Base-by-base conservation (phyloP, 2,113 vertebrate species). In the Gymnogyps californianus region DNA sequence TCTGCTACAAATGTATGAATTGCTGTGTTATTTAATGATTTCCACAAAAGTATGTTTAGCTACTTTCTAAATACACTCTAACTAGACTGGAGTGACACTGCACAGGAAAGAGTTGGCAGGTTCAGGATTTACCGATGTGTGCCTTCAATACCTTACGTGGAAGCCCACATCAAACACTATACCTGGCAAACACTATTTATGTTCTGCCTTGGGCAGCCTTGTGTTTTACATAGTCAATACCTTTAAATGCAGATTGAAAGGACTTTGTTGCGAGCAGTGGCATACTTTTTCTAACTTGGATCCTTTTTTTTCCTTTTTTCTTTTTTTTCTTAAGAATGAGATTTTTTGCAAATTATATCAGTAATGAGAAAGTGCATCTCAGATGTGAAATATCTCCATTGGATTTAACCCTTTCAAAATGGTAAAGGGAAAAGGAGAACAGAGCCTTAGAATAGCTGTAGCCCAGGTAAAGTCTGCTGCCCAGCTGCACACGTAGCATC, bases 61-160 rank as follows among this genome's bases (percentile, higher is more conserved):
- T 93, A 95, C 83, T 94, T 95, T 96, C 89, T 96, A 92, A 70
- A 96, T 95, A 84, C 95, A 97, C 92, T 90, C 58, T 97, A 97
- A 93, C 90, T 92, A 95, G 95, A 3, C 13, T 72, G 82, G 86
- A 98, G 82, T 96, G 96, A 97, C 71, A 96, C 88, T 66, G 91
- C 92, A 70, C 82, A 91, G 78, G 90, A 83, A 64, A 80, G 80
- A 76, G 90, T 51, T 90, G 92, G 96, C 94, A 93, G 90, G 77
- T 76, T 81, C 76, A 95, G 70, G 90, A 87, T 96, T 95, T 94
- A 95, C 65, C 11, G 5, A 93, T 46, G 88, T 81, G 76, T 88
- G 93, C 91, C 54, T 89, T 80, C 76, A 87, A 95, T 84, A 84
- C 61, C 88, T 76, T 38, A 58, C 5, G 66, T 52, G 54, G 40